Conservation (phyloP, 2,888 invertebrate genomes). For the Lithophane semibrunnea region DNA sequence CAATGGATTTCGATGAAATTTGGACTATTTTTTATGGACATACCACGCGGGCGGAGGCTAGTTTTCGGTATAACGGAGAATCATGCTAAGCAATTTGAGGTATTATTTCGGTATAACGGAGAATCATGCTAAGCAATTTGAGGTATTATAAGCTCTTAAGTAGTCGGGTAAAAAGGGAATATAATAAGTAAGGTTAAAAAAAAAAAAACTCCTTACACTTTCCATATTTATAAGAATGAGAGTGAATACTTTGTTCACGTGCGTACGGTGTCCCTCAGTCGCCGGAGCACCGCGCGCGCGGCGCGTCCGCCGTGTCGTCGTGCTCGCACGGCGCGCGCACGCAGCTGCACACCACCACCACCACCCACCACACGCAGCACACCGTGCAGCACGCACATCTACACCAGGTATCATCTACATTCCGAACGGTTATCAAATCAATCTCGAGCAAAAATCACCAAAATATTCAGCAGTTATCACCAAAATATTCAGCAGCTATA, state of each 20-base stretch:
- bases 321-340: slow-evolving; percentile 81
- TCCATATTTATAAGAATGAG: background rate
- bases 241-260: background rate
- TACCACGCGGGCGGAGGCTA: too few species aligned
- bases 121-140: too few species aligned
- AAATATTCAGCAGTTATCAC: background rate
- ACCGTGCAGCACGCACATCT: slow-evolving; percentile 55
- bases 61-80: too few species aligned
- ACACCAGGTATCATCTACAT: slow-evolving; percentile 46
- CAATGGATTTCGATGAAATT: too few species aligned
- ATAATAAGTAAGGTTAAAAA: background rate
- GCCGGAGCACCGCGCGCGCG: slow-evolving; percentile 81
- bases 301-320: slow-evolving; percentile 76
- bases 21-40: too few species aligned
- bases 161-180: too few species aligned
- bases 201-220: slow-evolving; percentile 12
- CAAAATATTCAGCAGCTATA: too few species aligned
- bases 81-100: too few species aligned
- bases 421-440: background rate
- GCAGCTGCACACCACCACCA: slow-evolving; percentile 74
- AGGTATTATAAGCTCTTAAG: too few species aligned
- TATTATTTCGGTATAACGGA: too few species aligned
- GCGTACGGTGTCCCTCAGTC: slow-evolving; percentile 70
- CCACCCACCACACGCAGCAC: slow-evolving; percentile 75
- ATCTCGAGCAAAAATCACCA: background rate